Conservation (phyloP, 2,113 vertebrate genomes). For the Platichthys stellatus region DNA sequence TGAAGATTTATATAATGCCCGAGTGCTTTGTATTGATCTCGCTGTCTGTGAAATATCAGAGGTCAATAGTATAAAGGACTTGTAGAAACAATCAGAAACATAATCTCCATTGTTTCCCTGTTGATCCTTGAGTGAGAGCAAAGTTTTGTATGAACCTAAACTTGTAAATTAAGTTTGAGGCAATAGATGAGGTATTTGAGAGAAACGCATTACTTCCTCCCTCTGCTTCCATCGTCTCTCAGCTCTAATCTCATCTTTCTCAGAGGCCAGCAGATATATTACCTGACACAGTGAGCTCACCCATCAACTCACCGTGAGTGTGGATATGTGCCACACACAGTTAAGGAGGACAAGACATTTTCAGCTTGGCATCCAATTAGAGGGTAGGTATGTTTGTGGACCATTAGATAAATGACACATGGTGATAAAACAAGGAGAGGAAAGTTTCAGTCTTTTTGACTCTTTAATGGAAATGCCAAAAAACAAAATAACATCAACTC, state of each 20-base stretch:
- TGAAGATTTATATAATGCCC: not conserved
- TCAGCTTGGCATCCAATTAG: no score
- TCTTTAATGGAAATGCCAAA: not conserved
- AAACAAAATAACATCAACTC: not conserved
- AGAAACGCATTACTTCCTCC: conserved; percentile 54
- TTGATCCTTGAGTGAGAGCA: conserved; percentile 34
- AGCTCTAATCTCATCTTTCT: conserved; percentile 34
- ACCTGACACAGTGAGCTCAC: conserved; percentile 27
- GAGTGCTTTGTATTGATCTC: not conserved
- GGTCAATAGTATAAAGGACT: conserved; percentile 3
- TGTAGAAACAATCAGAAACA: conserved; percentile 33
- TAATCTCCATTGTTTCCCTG: conserved; percentile 1
- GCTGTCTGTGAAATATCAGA: not conserved
- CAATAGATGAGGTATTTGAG: conserved; percentile 41
- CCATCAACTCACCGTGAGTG: not conserved
- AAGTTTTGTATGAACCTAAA: conserved; percentile 31
- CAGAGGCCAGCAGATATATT: conserved; percentile 24
- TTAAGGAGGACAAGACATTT: no score
- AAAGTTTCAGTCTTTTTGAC: not conserved
- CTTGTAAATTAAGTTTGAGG: conserved; percentile 45
- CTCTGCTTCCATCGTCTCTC: conserved; percentile 17
- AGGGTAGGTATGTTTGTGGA: no score
- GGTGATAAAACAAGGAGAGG: not conserved
- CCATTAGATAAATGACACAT: no score
- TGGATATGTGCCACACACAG: conserved; percentile 5